Conservation (phyloP, 2,888 invertebrate genomes). For the Zelleria hepariella region DNA sequence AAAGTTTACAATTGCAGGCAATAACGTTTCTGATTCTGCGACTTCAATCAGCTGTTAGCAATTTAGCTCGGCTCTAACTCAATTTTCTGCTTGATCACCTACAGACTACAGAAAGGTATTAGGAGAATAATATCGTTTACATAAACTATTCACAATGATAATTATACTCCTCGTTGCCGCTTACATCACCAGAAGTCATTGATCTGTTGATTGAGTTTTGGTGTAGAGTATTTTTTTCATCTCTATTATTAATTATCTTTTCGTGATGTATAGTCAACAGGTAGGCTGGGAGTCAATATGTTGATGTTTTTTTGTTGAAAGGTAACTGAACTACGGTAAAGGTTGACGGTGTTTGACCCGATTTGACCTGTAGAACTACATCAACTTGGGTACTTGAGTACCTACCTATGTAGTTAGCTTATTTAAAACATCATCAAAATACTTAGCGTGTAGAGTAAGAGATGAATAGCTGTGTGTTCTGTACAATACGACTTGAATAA, state of each 20-base stretch:
- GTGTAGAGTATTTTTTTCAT: background rate
- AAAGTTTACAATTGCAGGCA: background rate
- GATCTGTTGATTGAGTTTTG: background rate
- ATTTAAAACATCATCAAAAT: too few species aligned
- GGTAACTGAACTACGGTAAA: background rate
- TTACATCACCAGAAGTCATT: background rate
- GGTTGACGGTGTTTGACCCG: background rate
- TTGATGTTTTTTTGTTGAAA: background rate
- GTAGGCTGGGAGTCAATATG: background rate
- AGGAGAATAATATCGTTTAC: background rate
- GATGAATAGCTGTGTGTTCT: background rate
- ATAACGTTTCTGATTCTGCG: background rate
- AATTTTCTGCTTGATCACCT: background rate
- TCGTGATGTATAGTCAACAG: background rate
- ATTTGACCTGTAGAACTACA: background rate
- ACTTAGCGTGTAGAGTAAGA: background rate
- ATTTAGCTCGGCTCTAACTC: background rate
- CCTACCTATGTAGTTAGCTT: background rate
- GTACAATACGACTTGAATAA: background rate
- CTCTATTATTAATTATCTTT: background rate
- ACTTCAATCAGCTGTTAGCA: background rate
- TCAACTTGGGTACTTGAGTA: background rate
- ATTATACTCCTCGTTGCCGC: background rate
- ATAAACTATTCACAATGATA: background rate
- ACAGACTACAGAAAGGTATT: too few species aligned